These are phyloP conservation scores for Morelia viridis DNA, from an alignment of 2,797 vertebrate genomes.

Conservation along the genomic window DNA sequence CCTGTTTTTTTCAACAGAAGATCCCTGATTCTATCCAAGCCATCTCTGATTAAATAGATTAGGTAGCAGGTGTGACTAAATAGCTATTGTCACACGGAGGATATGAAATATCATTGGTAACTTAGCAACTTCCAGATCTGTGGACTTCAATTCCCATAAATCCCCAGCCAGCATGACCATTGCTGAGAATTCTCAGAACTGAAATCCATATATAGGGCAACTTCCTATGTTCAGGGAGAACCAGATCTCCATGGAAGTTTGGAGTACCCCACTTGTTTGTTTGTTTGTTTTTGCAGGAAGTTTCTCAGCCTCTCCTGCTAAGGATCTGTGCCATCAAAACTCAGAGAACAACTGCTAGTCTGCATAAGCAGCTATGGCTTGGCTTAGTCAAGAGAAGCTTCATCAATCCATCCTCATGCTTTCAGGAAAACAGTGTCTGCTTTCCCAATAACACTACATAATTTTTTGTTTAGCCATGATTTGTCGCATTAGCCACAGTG, in stretches of 20 bases:
- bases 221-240: background rate
- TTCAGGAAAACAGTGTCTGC: background rate
- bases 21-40: background rate
- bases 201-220: background rate
- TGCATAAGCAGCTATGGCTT: background rate
- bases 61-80: background rate
- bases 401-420: background rate
- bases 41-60: background rate
- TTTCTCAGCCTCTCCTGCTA: background rate
- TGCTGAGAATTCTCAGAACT: background rate
- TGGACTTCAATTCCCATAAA: background rate
- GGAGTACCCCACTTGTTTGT: background rate
- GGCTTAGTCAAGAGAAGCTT: background rate
- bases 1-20: background rate
- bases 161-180: background rate
- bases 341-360: background rate
- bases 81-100: background rate
- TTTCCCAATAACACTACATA: background rate
- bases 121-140: background rate
- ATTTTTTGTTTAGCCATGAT: background rate
- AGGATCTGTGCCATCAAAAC: background rate
- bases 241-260: background rate
- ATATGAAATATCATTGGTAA: background rate
- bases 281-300: background rate
- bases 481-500: background rate